A percentile compares a stretch with the other conserved stretches of the same genome.
phyloP scores from a whole-genome alignment of 1,140 invertebrate species.

The Cyclargus thomasi region DNA sequence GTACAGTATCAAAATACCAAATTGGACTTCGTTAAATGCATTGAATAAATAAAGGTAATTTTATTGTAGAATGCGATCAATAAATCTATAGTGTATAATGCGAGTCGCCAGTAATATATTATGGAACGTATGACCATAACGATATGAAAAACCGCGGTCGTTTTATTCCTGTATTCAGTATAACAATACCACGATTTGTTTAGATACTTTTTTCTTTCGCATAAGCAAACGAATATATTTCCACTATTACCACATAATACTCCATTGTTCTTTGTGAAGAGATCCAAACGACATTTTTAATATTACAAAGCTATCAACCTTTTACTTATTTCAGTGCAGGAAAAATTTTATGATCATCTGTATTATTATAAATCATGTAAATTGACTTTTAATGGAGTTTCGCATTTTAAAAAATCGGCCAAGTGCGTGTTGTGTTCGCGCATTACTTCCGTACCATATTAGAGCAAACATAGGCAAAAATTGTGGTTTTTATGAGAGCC shows the following conservation, averaged over 20 bases:
- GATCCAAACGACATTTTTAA: slow-evolving; percentile 64
- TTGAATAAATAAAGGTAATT: not conserved
- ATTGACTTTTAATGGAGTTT: not conserved
- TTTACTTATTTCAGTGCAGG: not conserved
- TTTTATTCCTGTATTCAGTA: slow-evolving; percentile 48
- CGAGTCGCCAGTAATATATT: slow-evolving; percentile 34
- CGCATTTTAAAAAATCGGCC: too few relatives aligned
- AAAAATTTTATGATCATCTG: not conserved
- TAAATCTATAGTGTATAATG: slow-evolving; percentile 19
- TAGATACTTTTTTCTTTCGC: slow-evolving; percentile 68
- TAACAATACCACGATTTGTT: slow-evolving; percentile 72
- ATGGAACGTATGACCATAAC: slow-evolving; percentile 42
- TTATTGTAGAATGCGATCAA: slow-evolving; percentile 16
- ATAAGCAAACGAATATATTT: slow-evolving; percentile 71
- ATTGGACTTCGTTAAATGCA: not conserved
- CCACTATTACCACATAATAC: slow-evolving; percentile 74
- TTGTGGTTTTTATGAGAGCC: too few relatives aligned
- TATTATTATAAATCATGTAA: not conserved
- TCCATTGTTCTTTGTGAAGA: slow-evolving; percentile 68
- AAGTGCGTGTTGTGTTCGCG: too few relatives aligned
- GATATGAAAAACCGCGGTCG: slow-evolving; percentile 46
- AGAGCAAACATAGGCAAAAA: too few relatives aligned
- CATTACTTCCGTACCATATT: too few relatives aligned
- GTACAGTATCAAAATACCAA: not conserved
- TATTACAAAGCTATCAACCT: slow-evolving; percentile 42